A percentile compares a stretch with the other conserved stretches of the same genome.
phyloP scores from a whole-genome alignment of 2,113 vertebrate genomes.

The Daboia siamensis region DNA sequence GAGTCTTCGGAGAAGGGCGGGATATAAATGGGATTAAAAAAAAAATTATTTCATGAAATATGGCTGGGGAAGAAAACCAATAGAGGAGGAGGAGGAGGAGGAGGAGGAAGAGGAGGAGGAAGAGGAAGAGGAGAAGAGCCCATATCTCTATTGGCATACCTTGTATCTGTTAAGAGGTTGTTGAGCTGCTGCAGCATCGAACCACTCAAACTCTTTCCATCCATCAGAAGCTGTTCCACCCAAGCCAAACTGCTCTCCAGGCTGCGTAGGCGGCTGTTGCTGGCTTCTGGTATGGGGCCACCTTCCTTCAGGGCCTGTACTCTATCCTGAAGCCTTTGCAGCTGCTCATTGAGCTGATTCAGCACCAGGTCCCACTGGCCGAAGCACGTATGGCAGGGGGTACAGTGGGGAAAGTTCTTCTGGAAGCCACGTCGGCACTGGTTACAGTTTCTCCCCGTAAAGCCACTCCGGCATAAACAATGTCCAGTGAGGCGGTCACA shows the following conservation, averaged over 20 bases:
- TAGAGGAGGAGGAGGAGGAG: too few species aligned
- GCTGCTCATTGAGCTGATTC: conserved; percentile 59
- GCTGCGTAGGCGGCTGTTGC: conserved; percentile 60
- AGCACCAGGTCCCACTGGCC: conserved; percentile 74
- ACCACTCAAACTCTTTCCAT: conserved; percentile 20
- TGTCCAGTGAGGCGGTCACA: conserved; percentile 72
- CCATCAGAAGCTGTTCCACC: conserved; percentile 62
- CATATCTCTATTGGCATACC: not conserved
- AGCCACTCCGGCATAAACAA: conserved; percentile 74
- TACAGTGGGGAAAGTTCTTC: conserved; percentile 75
- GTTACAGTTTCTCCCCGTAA: conserved; percentile 69
- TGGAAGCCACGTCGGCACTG: conserved; percentile 76
- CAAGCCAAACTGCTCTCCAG: conserved; percentile 71
- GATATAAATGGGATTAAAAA: too few species aligned
- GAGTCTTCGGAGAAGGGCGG: too few species aligned
- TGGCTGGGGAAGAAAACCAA: not conserved
- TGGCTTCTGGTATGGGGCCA: conserved; percentile 40
- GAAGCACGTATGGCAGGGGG: conserved; percentile 82
- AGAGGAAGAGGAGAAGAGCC: too few species aligned
- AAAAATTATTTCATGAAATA: not conserved
- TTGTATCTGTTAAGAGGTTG: conserved; percentile 8
- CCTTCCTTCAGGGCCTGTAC: conserved; percentile 63
- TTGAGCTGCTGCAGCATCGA: conserved; percentile 39
- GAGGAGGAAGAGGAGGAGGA: too few species aligned
- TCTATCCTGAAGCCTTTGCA: conserved; percentile 59